Evolutionary conservation across 2,113 vertebrate genomes (phyloP).

Genomic region (Sorex fumeus): DNA sequence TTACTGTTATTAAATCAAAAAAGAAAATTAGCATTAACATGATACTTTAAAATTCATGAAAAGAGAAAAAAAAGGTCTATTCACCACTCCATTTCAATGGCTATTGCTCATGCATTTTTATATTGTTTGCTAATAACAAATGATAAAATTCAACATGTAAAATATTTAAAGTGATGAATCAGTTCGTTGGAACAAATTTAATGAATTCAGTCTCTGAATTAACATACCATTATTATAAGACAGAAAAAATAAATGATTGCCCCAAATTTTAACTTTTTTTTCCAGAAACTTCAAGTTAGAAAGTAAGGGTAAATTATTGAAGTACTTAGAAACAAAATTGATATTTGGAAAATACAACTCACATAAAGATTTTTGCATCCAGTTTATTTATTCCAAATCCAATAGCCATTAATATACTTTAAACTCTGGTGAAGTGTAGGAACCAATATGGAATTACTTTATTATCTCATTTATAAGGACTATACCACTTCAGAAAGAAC

Average conservation of each 20-base stretch:
- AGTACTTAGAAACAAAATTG: slow-evolving; percentile 83
- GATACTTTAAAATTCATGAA: slow-evolving; percentile 44
- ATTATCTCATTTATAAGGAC: slow-evolving; percentile 76
- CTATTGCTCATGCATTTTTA: slow-evolving; percentile 71
- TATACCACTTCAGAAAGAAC: slow-evolving; percentile 62
- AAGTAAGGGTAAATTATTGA: slow-evolving; percentile 85
- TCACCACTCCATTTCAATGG: slow-evolving; percentile 32
- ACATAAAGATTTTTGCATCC: slow-evolving; percentile 85
- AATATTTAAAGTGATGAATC: slow-evolving; percentile 81
- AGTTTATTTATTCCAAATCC: slow-evolving; percentile 86
- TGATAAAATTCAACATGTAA: slow-evolving; percentile 81
- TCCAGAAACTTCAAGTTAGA: slow-evolving; percentile 63
- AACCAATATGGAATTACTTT: slow-evolving; percentile 75
- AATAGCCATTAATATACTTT: slow-evolving; percentile 79
- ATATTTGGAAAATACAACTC: slow-evolving; percentile 85
- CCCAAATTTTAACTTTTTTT: slow-evolving; percentile 80
- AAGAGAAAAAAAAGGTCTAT: not conserved
- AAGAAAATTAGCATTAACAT: not conserved
- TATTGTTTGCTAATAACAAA: slow-evolving; percentile 76
- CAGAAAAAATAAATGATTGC: slow-evolving; percentile 70
- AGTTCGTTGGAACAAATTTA: slow-evolving; percentile 81
- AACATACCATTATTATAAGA: slow-evolving; percentile 73
- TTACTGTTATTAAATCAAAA: slow-evolving; percentile 55
- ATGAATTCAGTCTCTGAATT: slow-evolving; percentile 73
- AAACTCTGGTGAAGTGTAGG: slow-evolving; percentile 76